phyloP scores from a whole-genome alignment of 2,797 vertebrate genomes.

The Parauchenoglanis punctatus region DNA sequence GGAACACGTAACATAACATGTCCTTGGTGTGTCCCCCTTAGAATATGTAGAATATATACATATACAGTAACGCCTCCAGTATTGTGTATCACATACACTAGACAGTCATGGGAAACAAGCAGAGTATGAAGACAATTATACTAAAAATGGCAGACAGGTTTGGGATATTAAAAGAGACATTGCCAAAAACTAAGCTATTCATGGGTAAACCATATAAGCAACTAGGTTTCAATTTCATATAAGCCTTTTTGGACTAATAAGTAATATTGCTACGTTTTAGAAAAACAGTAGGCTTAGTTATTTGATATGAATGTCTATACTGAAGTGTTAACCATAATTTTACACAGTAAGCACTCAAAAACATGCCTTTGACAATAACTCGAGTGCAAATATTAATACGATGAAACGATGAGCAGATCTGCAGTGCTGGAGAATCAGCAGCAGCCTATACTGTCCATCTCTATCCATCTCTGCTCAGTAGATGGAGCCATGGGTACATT shows the following conservation, averaged over 20 bases:
- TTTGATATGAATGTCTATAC: background rate
- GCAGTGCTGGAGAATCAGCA: slow-evolving; percentile 6
- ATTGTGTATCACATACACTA: background rate
- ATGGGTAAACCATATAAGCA: background rate
- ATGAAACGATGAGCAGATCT: background rate
- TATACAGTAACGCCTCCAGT: no score
- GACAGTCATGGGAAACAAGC: background rate
- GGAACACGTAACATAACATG: background rate
- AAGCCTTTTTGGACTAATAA: background rate
- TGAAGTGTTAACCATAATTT: background rate
- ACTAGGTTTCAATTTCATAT: background rate
- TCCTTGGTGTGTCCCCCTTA: slow-evolving; percentile 6
- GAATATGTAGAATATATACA: background rate
- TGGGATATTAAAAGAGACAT: background rate
- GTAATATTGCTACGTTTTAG: background rate
- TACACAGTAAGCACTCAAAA: slow-evolving; percentile 9
- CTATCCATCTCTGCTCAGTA: slow-evolving; percentile 52
- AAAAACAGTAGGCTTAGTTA: background rate
- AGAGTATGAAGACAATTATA: background rate
- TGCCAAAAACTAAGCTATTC: background rate
- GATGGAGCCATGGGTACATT: slow-evolving; percentile 59
- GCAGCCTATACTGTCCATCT: slow-evolving; percentile 12
- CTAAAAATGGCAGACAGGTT: background rate
- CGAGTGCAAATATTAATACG: background rate
- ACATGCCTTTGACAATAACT: background rate